Conservation (phyloP, 2,888 invertebrate species). For the Galerucella calmariensis region DNA sequence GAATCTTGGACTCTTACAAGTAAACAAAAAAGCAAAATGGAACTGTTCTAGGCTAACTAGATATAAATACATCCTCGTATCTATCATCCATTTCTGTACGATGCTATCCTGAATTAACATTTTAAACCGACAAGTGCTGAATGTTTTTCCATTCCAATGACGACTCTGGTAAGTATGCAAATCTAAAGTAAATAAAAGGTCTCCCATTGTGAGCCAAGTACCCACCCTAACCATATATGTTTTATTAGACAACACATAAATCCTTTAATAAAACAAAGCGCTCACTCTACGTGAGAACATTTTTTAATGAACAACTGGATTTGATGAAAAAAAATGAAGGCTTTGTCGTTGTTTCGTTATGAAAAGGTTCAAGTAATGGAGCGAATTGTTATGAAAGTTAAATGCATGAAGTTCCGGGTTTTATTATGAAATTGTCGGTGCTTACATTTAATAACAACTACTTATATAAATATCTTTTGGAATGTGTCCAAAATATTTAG, state of each 20-base stretch:
- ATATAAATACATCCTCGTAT: no score
- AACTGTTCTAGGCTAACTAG: no score
- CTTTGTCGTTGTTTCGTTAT: conserved; percentile 14
- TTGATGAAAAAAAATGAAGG: conserved; percentile 25
- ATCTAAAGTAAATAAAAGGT: conserved; percentile 37
- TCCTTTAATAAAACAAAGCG: conserved; percentile 45
- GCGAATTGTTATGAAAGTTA: neutral
- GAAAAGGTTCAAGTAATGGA: conserved; percentile 19
- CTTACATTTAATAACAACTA: no score
- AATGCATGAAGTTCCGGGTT: no score
- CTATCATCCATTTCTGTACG: neutral
- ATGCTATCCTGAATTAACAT: neutral
- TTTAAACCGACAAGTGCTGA: neutral
- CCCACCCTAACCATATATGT: conserved; percentile 45
- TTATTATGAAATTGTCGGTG: no score
- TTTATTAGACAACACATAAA: conserved; percentile 50
- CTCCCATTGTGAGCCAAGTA: conserved; percentile 24
- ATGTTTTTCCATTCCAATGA: conserved; percentile 1
- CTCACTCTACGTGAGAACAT: conserved; percentile 20
- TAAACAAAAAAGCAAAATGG: no score
- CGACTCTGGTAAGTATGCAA: conserved; percentile 28
- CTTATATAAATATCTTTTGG: no score
- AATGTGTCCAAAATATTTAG: no score
- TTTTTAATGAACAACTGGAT: conserved; percentile 31
- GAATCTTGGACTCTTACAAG: no score